Evolutionary conservation across 2,113 vertebrate genomes (phyloP), one percentile per base, ranked within the genome.

Genomic region (Colius striatus): DNA sequence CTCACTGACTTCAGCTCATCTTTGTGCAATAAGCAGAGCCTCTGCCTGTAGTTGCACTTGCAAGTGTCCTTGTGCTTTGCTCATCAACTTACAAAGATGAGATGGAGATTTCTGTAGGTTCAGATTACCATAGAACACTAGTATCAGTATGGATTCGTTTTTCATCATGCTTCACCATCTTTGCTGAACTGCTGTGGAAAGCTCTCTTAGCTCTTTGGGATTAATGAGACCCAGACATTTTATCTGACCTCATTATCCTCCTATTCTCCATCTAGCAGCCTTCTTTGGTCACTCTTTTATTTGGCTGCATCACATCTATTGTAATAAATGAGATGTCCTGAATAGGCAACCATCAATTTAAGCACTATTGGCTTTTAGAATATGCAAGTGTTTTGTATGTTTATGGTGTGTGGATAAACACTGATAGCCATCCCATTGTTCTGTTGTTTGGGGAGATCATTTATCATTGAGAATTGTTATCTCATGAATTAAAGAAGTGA

Each of bases 171-270:
- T 92, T 90, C 80, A 50, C 67, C 57, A 29, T 54, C 78, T 74
- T 92, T 82, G 38, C 60, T 77, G 57, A 70, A 18, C 45, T 61
- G 85, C 48, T 65, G 50, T 1, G 1, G 73, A 93, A 84, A 92
- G 38, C 55, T 47, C 43, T 80, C 48, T 90, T 54, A 84, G 54
- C 48, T 66, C 45, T 62, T 89, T 53, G 50, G 87, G 87, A 96
- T 97, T 92, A 92, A 97, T 97, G 87, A 94, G 87, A 84, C 32
- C 9, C 45, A 90, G 78, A 73, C 62, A 82, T 82, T 94, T 96
- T 94, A 89, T 97, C 84, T 96, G 95, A 97, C 90, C 87, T 95
- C 93, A 94, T 97, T 96, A 95, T 85, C 84, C 76, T 82, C 50
- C 76, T 94, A 71, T 97, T 96, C 90, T 93, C 75, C 55, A 84